A percentile compares a stretch with the other conserved stretches of the same genome.
These are phyloP conservation scores for Strigamia transsilvanica DNA, from an alignment of 2,888 invertebrate species.

Conservation along the genomic window DNA sequence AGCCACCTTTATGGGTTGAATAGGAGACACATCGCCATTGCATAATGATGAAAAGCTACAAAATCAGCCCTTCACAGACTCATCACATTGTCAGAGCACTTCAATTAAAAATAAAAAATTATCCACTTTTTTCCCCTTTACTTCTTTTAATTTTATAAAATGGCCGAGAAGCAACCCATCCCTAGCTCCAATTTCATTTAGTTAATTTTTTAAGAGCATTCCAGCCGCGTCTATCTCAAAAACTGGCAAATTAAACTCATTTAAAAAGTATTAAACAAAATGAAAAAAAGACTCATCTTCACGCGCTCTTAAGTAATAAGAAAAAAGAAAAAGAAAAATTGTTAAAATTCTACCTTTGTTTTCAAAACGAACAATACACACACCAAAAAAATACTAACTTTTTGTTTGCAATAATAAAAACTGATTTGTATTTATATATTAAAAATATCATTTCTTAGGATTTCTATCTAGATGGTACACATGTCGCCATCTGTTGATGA, in stretches of 20 bases:
- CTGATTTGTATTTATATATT: too few species aligned
- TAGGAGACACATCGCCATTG: not conserved
- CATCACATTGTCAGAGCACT: constrained; percentile 2
- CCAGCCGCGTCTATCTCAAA: constrained; percentile 8
- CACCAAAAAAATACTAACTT: not conserved
- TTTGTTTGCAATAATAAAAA: not conserved
- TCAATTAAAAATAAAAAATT: constrained; percentile 8
- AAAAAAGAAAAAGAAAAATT: too few species aligned
- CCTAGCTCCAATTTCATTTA: not conserved
- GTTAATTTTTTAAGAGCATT: constrained; percentile 8
- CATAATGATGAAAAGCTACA: constrained; percentile 3
- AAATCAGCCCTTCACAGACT: constrained; percentile 3
- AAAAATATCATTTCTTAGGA: not conserved
- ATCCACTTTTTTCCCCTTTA: constrained; percentile 3
- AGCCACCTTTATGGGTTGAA: not conserved
- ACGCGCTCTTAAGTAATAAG: not conserved
- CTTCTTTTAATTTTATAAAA: constrained; percentile 8
- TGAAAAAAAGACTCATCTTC: not conserved
- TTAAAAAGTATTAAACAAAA: constrained; percentile 8
- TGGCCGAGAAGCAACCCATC: not conserved
- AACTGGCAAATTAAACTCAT: constrained; percentile 8
- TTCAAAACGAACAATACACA: not conserved
- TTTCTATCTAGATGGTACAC: not conserved
- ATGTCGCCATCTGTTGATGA: not conserved
- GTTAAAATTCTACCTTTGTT: too few species aligned